Percentiles rank a stretch among this genome's conserved stretches.
phyloP scores from a whole-genome alignment of 1,140 invertebrate species.

The Tetramorium alpestre region DNA sequence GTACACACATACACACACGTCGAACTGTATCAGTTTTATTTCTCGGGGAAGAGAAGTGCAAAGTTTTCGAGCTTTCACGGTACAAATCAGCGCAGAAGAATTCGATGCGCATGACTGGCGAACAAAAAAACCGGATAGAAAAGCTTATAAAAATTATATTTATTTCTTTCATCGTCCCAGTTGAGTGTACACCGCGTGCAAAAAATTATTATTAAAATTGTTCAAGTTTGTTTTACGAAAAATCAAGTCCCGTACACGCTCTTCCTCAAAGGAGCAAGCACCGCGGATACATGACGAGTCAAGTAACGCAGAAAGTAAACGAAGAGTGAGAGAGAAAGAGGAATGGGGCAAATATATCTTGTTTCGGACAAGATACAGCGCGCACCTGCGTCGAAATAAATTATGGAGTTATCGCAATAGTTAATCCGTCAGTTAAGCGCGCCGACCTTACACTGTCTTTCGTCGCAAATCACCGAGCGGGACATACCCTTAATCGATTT shows the following conservation, averaged over 20 bases:
- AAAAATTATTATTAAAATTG: not conserved
- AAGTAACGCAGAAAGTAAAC: constrained; percentile 16
- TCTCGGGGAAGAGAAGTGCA: not conserved
- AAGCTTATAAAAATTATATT: not conserved
- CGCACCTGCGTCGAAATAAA: constrained; percentile 56
- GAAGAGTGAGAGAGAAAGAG: not conserved
- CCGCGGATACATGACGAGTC: not conserved
- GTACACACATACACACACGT: not conserved
- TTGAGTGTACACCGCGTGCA: too few species aligned
- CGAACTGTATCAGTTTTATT: constrained; percentile 25
- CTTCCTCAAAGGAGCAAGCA: not conserved
- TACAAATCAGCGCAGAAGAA: not conserved
- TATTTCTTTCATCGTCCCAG: not conserved
- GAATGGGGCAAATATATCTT: constrained; percentile 38
- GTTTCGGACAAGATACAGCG: constrained; percentile 53
- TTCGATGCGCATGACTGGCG: not conserved
- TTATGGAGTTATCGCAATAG: constrained; percentile 59
- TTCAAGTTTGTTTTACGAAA: not conserved
- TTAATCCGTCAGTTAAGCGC: constrained; percentile 53
- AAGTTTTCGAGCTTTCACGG: not conserved
- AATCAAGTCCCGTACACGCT: not conserved
- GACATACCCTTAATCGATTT: constrained; percentile 60
- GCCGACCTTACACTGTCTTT: constrained; percentile 52
- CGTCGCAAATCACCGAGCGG: constrained; percentile 47
- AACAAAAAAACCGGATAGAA: not conserved